Evolutionary conservation across 92 coral and sea anemone genomes (phyloP), one percentile per base, ranked within the genome.

Genomic region (Palythoa caribaeorum): DNA sequence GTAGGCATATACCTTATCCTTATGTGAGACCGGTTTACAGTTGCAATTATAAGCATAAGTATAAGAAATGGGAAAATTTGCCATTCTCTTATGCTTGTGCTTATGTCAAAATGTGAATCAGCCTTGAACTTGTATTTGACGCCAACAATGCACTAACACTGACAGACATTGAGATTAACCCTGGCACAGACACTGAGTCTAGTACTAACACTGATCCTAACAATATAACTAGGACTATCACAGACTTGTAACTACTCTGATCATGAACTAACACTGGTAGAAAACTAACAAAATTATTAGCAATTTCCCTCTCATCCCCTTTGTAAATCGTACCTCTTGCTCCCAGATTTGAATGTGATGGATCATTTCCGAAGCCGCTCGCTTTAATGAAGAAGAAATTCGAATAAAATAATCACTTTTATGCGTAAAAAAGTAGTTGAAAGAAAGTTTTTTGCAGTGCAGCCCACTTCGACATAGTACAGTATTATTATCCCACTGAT

Each of bases 301-400:
- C 55, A 10, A 3, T 40, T 10, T 3, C 50, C 2, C 1, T 39
- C 1, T 36, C 21, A 1, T 16, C 21, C 19, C 54, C 15, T 73
- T 16, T 2, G 37, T 1, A 13, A 54, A 54, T 9, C 69, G 35
- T 38, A 79, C 84, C 84, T 79, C 37, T 60, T 79, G 71, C 8
- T 38, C 59, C 51, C 35, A 50, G 35, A 14, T 38, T 53, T 40
- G 71, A 39, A 28, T 38, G 48, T n/a, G 71, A 59, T 1, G 36
- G 51, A 39, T 79, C 72, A 12, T 19, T 60, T 38, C 84, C 72
- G 19, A 79, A 7, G 36, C 84, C 84, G 53, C 84, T 79, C 36
- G 84, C 84, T 79, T 38, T 57, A 21, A 36, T 10, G 63, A 76
- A 39, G 17, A 55, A 11, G 0, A 71, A 37, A 11, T 71, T 71